Evolutionary conservation across 2,888 invertebrate genomes (phyloP).

Genomic region (Myopa testacea): DNA sequence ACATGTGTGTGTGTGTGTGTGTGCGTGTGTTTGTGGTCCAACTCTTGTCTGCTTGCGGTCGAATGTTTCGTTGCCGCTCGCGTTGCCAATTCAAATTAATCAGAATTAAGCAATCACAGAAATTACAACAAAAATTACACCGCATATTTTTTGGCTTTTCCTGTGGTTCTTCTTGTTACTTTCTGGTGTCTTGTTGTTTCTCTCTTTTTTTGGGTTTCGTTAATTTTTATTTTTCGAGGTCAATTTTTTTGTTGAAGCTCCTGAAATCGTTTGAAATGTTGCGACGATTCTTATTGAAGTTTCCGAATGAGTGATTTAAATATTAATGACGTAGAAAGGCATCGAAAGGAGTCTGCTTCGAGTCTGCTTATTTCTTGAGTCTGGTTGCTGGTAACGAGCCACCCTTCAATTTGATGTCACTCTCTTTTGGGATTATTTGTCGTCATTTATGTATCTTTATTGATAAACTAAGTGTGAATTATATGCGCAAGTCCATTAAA

Average conservation of each 20-base stretch:
- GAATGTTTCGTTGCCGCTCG: constrained; percentile 33
- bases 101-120: constrained; percentile 67
- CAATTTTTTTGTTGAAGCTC: background rate
- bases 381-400: too few species aligned
- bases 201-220: background rate
- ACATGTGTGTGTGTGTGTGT: constrained; percentile 1
- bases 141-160: constrained; percentile 54
- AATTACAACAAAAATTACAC: constrained; percentile 66
- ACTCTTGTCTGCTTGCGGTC: background rate
- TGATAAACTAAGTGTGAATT: too few species aligned
- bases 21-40: background rate
- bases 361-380: too few species aligned
- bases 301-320: too few species aligned
- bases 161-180: background rate
- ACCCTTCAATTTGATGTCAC: too few species aligned
- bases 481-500: too few species aligned
- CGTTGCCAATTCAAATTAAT: constrained; percentile 63
- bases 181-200: background rate
- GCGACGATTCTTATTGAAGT: too few species aligned
- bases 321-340: too few species aligned
- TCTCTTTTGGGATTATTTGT: too few species aligned
- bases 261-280: too few species aligned
- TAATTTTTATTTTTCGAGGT: background rate
- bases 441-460: too few species aligned
- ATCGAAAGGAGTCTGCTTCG: too few species aligned